Evolutionary conservation across 2,113 vertebrate species (phyloP), one percentile per base, ranked within the genome.

Genomic region (Morphnarchus princeps): DNA sequence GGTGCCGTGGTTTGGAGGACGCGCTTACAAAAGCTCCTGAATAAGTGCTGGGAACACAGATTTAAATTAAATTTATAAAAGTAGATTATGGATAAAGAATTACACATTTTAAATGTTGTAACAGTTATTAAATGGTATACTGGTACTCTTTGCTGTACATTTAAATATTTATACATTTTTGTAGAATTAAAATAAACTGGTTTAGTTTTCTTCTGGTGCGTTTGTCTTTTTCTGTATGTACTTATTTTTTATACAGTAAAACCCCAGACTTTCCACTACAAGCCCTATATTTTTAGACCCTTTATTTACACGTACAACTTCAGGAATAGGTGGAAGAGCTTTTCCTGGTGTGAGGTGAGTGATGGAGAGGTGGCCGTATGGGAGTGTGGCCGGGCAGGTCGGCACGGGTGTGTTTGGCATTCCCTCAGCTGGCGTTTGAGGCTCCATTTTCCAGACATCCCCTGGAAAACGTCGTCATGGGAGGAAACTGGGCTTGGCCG

Each of bases 101-200:
- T 74, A 49, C 62, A 82, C 43, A 50, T 93, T 96, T 98, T 97
- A 91, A 96, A 76, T 93, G 95, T 96, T 95, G 93, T 98, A 95
- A 95, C 91, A 91, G 97, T 98, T 97, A 96, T 88, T 82, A 95
- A 97, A 97, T 98, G 97, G 97, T 97, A 96, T 97, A 59, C 92
- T 97, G 97, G 91, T 97, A 98, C 96, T 94, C 87, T 96, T 94
- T 97, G 93, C 91, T 98, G 95, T 96, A 98, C 97, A 96, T 94
- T 97, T 77, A 93, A 97, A 95, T 97, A 97, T 99, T 99, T 98
- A 98, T 98, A 98, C 92, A 97, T 97, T 98, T 98, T 98, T 98
- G 94, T 98, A 98, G 98, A 97, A 97, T 97, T 97, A 96, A 98
- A 97, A 96, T 97, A 97, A 80, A 85, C 80, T 61, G 93, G 90